Conservation (phyloP, 2,113 vertebrate species). For the human region DNA sequence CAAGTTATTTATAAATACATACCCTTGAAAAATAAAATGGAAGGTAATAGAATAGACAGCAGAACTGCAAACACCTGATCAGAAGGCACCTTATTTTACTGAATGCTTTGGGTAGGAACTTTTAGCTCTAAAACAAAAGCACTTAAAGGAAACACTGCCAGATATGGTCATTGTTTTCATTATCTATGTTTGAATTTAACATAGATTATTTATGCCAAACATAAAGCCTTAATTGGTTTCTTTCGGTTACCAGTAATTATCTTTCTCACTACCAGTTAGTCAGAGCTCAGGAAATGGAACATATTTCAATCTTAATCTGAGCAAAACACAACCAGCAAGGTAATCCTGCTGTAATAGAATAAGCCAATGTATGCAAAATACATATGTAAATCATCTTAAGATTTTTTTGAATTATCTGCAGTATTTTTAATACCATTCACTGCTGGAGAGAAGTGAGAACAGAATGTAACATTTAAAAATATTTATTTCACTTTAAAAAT, state of each 20-base stretch:
- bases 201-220: slow-evolving; percentile 39
- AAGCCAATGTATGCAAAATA: not conserved
- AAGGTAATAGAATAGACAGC: not conserved
- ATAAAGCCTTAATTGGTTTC: slow-evolving; percentile 37
- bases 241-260: slow-evolving; percentile 2
- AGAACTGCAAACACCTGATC: not conserved
- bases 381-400: not conserved
- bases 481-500: slow-evolving; percentile 35
- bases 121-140: slow-evolving; percentile 24
- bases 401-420: not conserved
- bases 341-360: not conserved
- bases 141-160: slow-evolving; percentile 29
- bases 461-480: not conserved
- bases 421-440: not conserved
- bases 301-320: slow-evolving; percentile 44
- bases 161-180: not conserved
- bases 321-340: not conserved
- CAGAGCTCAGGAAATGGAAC: slow-evolving; percentile 28
- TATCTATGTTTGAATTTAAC: slow-evolving; percentile 36
- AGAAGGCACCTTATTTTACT: not conserved
- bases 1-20: not conserved
- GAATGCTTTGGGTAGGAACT: not conserved
- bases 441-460: not conserved
- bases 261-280: not conserved
- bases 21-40: not conserved